A percentile compares a stretch with the other conserved stretches of the same genome.
phyloP scores from a whole-genome alignment of 2,113 vertebrate genomes.

The Oreotrochilus melanogaster region DNA sequence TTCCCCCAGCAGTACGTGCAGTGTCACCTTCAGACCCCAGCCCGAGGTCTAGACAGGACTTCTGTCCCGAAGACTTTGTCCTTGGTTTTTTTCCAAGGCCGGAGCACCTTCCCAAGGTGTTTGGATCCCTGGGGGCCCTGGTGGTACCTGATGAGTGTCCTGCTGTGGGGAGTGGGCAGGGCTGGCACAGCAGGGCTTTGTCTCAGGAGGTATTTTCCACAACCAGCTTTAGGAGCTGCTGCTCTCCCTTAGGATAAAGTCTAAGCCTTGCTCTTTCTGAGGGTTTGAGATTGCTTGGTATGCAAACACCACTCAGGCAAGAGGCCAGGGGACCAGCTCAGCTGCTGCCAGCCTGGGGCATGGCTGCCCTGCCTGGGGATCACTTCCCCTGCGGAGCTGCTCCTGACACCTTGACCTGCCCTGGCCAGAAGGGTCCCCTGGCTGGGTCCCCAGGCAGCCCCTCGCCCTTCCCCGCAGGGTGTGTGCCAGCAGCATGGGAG shows the following conservation, averaged over 20 bases:
- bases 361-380: rapidly evolving
- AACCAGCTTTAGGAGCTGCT: rapidly evolving
- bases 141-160: rapidly evolving
- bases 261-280: not conserved
- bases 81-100: rapidly evolving
- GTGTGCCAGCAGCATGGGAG: not conserved
- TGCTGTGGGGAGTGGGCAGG: not conserved
- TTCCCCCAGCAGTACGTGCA: rapidly evolving
- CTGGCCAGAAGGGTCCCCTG: not conserved
- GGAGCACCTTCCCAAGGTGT: rapidly evolving
- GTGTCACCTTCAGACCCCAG: rapidly evolving
- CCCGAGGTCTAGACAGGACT: not conserved
- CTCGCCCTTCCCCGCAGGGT: not conserved
- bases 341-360: not conserved
- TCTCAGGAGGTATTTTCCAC: rapidly evolving
- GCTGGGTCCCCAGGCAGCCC: not conserved
- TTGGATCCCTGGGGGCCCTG: rapidly evolving
- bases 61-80: not conserved
- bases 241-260: not conserved
- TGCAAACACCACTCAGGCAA: rapidly evolving
- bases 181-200: rapidly evolving
- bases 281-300: not conserved
- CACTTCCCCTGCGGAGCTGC: not conserved
- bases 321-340: not conserved
- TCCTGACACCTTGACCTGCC: not conserved